phyloP scores from a whole-genome alignment of 2,888 invertebrate genomes.

The Hybos culiciformis region DNA sequence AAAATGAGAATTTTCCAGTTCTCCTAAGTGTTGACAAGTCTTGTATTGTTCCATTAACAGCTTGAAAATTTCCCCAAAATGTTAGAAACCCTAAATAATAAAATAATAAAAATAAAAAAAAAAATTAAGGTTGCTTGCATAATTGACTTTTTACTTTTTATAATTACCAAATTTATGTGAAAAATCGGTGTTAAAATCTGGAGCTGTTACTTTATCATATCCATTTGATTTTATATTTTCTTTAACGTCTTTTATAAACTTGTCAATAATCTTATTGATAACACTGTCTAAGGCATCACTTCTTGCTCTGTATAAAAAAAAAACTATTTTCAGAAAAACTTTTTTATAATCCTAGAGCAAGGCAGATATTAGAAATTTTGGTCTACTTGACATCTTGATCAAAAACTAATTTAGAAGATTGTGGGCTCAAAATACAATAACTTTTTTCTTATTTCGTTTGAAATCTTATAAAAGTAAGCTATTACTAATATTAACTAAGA shows the following conservation, averaged over 20 bases:
- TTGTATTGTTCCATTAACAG: slow-evolving; percentile 2
- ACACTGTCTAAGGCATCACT: not conserved
- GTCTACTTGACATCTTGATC: no score
- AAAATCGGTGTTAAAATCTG: slow-evolving; percentile 5
- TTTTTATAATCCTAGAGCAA: not conserved
- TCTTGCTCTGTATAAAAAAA: not conserved
- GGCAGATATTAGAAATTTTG: no score
- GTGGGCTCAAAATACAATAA: no score
- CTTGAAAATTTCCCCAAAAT: slow-evolving; percentile 8
- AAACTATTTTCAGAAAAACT: not conserved
- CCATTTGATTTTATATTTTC: not conserved
- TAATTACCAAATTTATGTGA: slow-evolving; percentile 8
- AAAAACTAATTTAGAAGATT: no score
- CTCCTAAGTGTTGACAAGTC: slow-evolving; percentile 3
- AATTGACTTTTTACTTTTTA: no score
- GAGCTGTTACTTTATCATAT: not conserved
- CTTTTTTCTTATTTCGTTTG: no score
- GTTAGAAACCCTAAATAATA: slow-evolving; percentile 2
- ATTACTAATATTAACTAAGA: not conserved
- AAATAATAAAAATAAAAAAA: not conserved
- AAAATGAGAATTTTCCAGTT: slow-evolving; percentile 2
- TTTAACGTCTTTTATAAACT: slow-evolving; percentile 1
- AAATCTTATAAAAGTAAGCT: no score
- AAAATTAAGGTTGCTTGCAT: not conserved
- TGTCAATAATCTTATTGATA: slow-evolving; percentile 1